Base-by-base conservation (phyloP, 2,113 vertebrate species). In the Seriola quinqueradiata region DNA sequence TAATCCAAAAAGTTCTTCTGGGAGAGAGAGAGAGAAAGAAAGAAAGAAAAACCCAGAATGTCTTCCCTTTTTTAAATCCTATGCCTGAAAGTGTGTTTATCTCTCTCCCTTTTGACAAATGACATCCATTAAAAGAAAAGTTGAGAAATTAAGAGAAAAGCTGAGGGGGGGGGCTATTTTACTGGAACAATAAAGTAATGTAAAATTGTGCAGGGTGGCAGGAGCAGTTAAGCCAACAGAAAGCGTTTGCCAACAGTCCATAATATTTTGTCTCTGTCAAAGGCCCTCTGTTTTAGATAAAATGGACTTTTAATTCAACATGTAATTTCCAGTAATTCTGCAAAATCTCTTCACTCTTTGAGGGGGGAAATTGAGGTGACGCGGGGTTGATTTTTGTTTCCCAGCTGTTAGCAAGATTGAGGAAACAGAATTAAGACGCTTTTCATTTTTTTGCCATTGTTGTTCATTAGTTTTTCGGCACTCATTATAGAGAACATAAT, bases 281-380 rank as follows among this genome's bases (percentile, higher is more conserved):
- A 70, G 67, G 69, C 84, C 82, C 86, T 85, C 75, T 90, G 83
- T 92, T 90, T 89, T 28, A 76, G 85, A 90, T 93, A 79, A 91
- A 92, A 92, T 87, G 71, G 63, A 60, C 75, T 88, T 90, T 91
- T 85, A 87, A 93, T 91, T 92, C 79, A 87, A 69, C 86, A 75
- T 82, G 83, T 89, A 85, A 90, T 93, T 93, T 92, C 67, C 87
- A 81, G 72, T 89, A 91, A 90, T 90, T 89, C 83, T 82, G 85
- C 77, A 83, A 85, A 90, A 82, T 87, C 78, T 68, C 63, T 63
- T 84, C 77, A 61, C 19, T 64, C 89, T 90, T 87, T 87, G 85
- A 90, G 59, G 60, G 63, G 38, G 90, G 25, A 92, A 92, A 93
- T 90, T 80, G 81, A 84, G 89, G 90, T 91, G 90, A 90, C 90